Evolutionary conservation across 2,113 vertebrate species (phyloP), one percentile per base, ranked within the genome.

Genomic region (Corvus hawaiiensis): DNA sequence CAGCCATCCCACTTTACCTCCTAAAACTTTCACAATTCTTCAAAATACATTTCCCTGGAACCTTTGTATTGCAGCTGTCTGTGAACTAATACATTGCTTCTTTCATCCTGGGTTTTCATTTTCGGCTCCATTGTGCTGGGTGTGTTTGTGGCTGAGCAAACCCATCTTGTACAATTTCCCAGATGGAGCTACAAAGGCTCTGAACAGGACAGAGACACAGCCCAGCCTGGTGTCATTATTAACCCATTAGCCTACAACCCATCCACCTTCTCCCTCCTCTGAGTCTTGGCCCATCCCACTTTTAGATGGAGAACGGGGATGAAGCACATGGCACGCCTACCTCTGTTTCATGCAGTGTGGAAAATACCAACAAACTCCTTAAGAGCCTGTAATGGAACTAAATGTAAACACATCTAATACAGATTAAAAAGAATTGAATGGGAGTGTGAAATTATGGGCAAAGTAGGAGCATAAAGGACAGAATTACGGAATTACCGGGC

Each of bases 51-150:
- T 48, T 93, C 87, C 88, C 84, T 48, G 59, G 94, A 84, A 73
- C 75, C 79, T 95, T 79, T 94, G 64, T 63, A 14, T 55, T 52
- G 73, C 79, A 72, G 83, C 79, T 87, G 54, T 44, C 90, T 84
- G 78, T 88, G 89, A 89, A 89, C 52, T 62, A 62, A 96, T 37
- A 48, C 49, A 90, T 5, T 82, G 67, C 73, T 55, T 48, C 82
- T 95, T 96, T 97, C 69, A 95, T 92, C 87, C 93, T 82, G 19
- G 41, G 41, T 89, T 94, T 90, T 94, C 92, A 92, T 97, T 96
- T 93, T 87, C 6, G 0, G 27, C 67, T 90, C 78, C 83, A 39
- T 93, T 90, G 89, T 92, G 72, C 1, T 11, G 74, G 67, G 12
- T 3, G 49, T 63, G 86, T 90, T 90, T 90, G 82, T 91, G 93